phyloP scores from a whole-genome alignment of 2,888 invertebrate species.

The Notocelia uddmanniana region DNA sequence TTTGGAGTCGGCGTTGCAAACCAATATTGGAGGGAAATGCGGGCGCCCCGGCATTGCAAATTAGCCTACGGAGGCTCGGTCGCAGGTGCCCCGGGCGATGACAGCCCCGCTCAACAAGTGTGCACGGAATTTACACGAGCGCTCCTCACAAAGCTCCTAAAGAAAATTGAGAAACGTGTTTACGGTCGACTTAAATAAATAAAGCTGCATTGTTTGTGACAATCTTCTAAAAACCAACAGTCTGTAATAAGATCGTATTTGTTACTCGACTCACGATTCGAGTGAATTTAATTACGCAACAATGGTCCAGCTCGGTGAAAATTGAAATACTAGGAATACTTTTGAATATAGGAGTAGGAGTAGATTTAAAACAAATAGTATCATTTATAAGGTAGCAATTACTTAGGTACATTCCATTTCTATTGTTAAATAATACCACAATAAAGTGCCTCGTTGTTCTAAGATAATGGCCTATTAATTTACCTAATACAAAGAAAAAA shows the following conservation, averaged over 20 bases:
- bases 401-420: too few relatives aligned
- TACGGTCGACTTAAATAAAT: neutral
- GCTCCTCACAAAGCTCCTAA: slow-evolving; percentile 1
- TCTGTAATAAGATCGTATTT: slow-evolving; percentile 8
- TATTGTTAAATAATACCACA: too few relatives aligned
- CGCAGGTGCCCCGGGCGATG: slow-evolving; percentile 42
- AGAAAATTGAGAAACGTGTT: neutral
- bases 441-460: too few relatives aligned
- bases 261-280: neutral
- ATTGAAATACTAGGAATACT: too few relatives aligned
- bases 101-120: slow-evolving; percentile 65
- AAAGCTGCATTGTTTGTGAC: slow-evolving; percentile 14
- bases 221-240: neutral
- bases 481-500: too few relatives aligned
- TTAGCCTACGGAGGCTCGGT: slow-evolving; percentile 54
- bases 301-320: neutral
- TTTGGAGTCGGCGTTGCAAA: slow-evolving; percentile 50
- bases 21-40: slow-evolving; percentile 62
- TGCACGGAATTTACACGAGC: slow-evolving; percentile 25
- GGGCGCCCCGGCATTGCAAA: slow-evolving; percentile 65
- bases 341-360: too few relatives aligned
- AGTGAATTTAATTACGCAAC: slow-evolving; percentile 13
- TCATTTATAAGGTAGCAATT: too few relatives aligned
- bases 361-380: too few relatives aligned
- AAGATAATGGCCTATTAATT: too few relatives aligned